Evolutionary conservation across 2,797 vertebrate genomes (phyloP).

Genomic region (Poeciliopsis paucimaculata): DNA sequence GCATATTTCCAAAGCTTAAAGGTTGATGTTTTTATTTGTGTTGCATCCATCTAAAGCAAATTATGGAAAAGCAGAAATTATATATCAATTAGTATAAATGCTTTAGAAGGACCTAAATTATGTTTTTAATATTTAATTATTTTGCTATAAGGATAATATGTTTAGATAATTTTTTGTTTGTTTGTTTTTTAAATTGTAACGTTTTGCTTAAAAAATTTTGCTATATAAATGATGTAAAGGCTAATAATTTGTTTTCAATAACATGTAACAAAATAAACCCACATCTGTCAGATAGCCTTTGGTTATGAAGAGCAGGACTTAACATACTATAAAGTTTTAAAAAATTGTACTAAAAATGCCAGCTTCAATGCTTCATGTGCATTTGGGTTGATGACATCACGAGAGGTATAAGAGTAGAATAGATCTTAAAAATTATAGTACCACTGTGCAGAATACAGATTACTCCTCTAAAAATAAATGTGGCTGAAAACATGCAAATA

Average conservation of each 20-base stretch:
- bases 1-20: constrained; percentile 1
- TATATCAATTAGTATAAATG: background rate
- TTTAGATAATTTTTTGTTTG: background rate
- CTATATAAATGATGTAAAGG: background rate
- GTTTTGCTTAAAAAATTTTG: background rate
- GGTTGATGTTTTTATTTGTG: constrained; percentile 6
- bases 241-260: background rate
- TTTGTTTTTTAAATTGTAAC: background rate
- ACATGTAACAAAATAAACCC: background rate
- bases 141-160: background rate
- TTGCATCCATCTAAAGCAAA: background rate
- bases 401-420: background rate
- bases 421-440: background rate
- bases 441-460: background rate
- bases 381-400: background rate
- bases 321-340: background rate
- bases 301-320: background rate
- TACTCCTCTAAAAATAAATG: background rate
- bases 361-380: background rate
- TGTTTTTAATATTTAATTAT: background rate
- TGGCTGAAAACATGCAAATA: background rate
- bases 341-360: background rate
- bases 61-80: background rate
- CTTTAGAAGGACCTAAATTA: background rate
- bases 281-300: background rate